Conservation (phyloP, 2,888 invertebrate genomes). For the Clivina fossor region DNA sequence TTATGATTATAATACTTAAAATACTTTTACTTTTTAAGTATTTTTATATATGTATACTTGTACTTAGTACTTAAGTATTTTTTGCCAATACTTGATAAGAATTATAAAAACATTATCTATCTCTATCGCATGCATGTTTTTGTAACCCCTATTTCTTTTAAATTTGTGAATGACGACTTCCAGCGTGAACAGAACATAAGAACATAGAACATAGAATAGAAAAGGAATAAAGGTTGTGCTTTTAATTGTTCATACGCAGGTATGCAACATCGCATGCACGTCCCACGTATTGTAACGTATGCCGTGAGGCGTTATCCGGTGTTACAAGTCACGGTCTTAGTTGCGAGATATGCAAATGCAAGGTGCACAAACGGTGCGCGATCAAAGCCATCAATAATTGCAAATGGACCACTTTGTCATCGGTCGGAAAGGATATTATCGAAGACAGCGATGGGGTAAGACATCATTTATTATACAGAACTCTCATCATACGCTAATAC, state of each 20-base stretch:
- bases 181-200: too few relatives aligned
- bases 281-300: constrained; percentile 96
- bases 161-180: too few relatives aligned
- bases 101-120: too few relatives aligned
- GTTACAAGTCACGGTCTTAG: constrained; percentile 95
- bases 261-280: constrained; percentile 92
- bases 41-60: too few relatives aligned
- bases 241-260: too few relatives aligned
- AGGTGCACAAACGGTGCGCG: constrained; percentile 94
- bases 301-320: constrained; percentile 84
- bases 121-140: too few relatives aligned
- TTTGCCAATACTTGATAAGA: too few relatives aligned
- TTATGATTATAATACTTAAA: too few relatives aligned
- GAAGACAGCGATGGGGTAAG: constrained; percentile 91
- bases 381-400: constrained; percentile 90
- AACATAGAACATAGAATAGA: background rate
- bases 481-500: background rate
- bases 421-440: constrained; percentile 91
- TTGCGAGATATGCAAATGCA: constrained; percentile 97
- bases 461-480: background rate
- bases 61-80: too few relatives aligned
- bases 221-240: background rate
- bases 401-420: constrained; percentile 96
- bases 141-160: too few relatives aligned
- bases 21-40: too few relatives aligned